Evolutionary conservation across 2,113 vertebrate species (phyloP).

Genomic region (Fregetta grallaria): DNA sequence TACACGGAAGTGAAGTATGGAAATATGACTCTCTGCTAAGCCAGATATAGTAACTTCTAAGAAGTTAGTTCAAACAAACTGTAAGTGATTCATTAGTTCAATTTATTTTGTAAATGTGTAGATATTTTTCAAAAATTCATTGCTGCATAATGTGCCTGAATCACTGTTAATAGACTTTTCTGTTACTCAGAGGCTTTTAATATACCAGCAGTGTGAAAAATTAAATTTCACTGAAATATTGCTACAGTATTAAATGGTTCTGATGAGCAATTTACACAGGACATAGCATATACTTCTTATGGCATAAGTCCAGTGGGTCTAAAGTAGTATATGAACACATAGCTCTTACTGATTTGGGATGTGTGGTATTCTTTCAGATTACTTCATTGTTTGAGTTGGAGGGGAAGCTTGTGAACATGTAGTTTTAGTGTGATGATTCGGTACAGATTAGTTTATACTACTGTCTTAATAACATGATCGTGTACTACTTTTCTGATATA

Average conservation of each 20-base stretch:
- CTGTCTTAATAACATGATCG: background rate
- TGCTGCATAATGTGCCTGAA: background rate
- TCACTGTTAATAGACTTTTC: background rate
- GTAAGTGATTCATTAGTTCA: background rate
- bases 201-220: background rate
- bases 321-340: background rate
- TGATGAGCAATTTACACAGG: background rate
- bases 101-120: slow-evolving; percentile 31
- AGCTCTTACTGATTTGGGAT: background rate
- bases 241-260: background rate
- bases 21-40: background rate
- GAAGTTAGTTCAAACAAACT: background rate
- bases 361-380: background rate
- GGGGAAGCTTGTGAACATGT: background rate
- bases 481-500: background rate
- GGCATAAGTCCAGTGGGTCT: background rate
- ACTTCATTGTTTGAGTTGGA: background rate
- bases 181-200: background rate
- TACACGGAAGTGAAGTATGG: background rate
- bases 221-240: background rate
- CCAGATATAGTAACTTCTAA: background rate
- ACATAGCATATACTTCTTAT: background rate
- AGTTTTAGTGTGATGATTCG: background rate
- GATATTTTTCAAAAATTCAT: slow-evolving; percentile 26
- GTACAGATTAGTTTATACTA: background rate